These are phyloP conservation scores for Macrotis lagotis DNA, from an alignment of 2,113 vertebrate genomes.

Conservation along the genomic window DNA sequence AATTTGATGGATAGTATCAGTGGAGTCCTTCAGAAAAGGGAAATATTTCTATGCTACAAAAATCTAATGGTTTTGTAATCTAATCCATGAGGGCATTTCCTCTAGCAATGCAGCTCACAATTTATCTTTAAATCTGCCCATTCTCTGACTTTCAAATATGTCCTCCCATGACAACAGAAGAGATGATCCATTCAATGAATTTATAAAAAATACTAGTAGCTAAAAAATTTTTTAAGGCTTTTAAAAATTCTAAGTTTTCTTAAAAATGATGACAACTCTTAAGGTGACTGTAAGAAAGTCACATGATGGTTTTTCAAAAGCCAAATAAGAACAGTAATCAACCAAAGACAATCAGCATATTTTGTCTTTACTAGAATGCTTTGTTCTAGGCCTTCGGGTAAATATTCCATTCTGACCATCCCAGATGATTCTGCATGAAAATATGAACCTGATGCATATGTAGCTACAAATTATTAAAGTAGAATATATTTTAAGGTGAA, in stretches of 20 bases:
- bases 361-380: not conserved
- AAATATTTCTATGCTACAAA: not conserved
- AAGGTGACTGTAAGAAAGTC: slow-evolving; percentile 20
- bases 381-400: not conserved
- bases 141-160: not conserved
- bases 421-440: not conserved
- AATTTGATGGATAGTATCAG: slow-evolving; percentile 42
- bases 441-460: not conserved
- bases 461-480: not conserved
- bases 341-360: not conserved
- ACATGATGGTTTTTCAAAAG: slow-evolving; percentile 40
- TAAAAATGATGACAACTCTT: not conserved
- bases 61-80: not conserved
- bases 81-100: not conserved
- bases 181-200: not conserved
- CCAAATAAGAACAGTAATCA: not conserved
- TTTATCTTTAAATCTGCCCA: not conserved
- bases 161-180: not conserved
- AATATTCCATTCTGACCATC: not conserved
- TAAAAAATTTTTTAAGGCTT: not conserved
- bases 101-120: not conserved
- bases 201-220: not conserved
- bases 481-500: not conserved
- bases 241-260: not conserved
- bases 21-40: not conserved